Evolutionary conservation across 2,888 invertebrate species (phyloP).

Genomic region (Pyrochroa serraticornis): DNA sequence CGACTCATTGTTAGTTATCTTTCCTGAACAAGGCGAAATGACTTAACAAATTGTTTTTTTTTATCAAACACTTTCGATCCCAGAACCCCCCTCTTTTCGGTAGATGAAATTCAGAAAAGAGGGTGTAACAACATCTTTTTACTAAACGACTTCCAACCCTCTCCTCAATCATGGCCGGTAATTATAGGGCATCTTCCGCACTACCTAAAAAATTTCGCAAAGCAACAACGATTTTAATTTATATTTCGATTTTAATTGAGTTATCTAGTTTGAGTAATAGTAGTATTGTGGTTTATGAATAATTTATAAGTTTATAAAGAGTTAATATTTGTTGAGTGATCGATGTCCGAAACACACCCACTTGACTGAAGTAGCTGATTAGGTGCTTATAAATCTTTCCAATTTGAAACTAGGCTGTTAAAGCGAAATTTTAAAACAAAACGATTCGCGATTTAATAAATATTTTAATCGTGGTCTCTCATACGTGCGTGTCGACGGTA

Average conservation of each 20-base stretch:
- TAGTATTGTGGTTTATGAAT: constrained; percentile 21
- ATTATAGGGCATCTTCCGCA: constrained; percentile 19
- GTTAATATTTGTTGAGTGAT: constrained; percentile 27
- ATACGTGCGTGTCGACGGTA: too few species aligned
- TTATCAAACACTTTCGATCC: neutral
- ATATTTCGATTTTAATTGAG: constrained; percentile 23
- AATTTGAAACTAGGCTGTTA: constrained; percentile 5
- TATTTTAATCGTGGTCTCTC: too few species aligned
- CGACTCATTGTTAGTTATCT: constrained; percentile 9
- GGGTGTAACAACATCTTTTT: constrained; percentile 2
- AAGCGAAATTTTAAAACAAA: neutral
- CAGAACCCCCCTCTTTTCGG: constrained; percentile 1
- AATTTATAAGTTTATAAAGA: constrained; percentile 26
- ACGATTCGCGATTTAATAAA: neutral
- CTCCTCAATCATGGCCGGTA: constrained; percentile 21
- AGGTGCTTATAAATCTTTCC: constrained; percentile 23
- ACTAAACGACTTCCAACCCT: constrained; percentile 17
- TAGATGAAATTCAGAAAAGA: neutral
- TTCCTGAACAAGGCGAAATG: constrained; percentile 12
- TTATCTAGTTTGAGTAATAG: constrained; percentile 30
- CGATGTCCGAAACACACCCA: constrained; percentile 29
- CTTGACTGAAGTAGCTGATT: constrained; percentile 21
- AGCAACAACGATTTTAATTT: constrained; percentile 2
- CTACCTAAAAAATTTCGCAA: constrained; percentile 7
- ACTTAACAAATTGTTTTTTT: constrained; percentile 17